phyloP scores from a whole-genome alignment of 1,140 invertebrate genomes.

The Amyelois transitella region DNA sequence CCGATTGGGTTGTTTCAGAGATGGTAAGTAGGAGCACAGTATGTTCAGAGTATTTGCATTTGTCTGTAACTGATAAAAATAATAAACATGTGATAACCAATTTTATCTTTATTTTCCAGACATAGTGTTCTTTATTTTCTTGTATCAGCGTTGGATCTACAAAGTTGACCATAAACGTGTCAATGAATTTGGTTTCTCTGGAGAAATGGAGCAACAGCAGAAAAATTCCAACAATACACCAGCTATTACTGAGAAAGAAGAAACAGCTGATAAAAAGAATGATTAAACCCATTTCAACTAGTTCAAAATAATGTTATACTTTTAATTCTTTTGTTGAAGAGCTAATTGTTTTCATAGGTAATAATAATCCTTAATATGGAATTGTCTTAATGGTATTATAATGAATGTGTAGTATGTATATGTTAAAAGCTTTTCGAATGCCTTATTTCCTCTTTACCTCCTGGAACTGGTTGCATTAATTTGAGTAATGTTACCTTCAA shows the following conservation, averaged over 20 bases:
- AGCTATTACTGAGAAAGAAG: slow-evolving; percentile 44
- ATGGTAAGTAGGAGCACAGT: slow-evolving; percentile 82
- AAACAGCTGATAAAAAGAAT: slow-evolving; percentile 63
- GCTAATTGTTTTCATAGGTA: not conserved
- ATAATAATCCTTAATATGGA: not conserved
- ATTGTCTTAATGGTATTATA: not conserved
- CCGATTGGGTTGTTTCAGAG: slow-evolving; percentile 94
- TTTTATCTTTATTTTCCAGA: slow-evolving; percentile 78
- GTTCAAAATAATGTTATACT: not conserved
- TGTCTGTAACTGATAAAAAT: slow-evolving; percentile 1
- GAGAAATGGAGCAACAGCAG: slow-evolving; percentile 79
- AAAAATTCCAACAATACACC: slow-evolving; percentile 47
- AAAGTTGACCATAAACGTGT: slow-evolving; percentile 94
- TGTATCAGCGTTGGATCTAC: slow-evolving; percentile 99
- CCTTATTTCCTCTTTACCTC: not conserved
- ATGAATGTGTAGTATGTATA: not conserved
- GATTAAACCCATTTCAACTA: slow-evolving; percentile 35
- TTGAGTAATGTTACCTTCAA: not conserved
- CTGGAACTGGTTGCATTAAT: not conserved
- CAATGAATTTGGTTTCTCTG: slow-evolving; percentile 97
- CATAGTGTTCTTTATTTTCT: slow-evolving; percentile 98
- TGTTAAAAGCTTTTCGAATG: not conserved
- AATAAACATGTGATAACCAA: slow-evolving; percentile 5
- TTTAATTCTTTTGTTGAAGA: not conserved
- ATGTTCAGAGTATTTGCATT: slow-evolving; percentile 11